Percentiles rank a stretch among this genome's conserved stretches.
phyloP scores from a whole-genome alignment of 2,113 vertebrate genomes.

The Drymodes brunneopygia region DNA sequence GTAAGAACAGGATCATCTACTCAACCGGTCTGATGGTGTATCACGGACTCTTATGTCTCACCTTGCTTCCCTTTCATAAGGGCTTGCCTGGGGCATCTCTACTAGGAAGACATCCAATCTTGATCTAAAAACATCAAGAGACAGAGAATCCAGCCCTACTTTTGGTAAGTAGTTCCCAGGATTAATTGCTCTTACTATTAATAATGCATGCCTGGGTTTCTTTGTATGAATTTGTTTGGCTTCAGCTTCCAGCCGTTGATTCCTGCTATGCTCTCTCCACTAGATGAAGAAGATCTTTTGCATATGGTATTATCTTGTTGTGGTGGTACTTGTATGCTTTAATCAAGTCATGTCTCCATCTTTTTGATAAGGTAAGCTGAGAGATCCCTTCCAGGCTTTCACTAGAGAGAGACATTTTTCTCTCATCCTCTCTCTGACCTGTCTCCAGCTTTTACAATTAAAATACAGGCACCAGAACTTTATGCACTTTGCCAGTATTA shows the following conservation, averaged over 20 bases:
- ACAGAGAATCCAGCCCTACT: conserved; percentile 21
- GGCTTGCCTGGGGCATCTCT: conserved; percentile 43
- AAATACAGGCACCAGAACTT: neutral
- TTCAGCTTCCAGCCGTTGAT: conserved; percentile 34
- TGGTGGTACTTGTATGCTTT: conserved; percentile 19
- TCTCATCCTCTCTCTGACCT: conserved; percentile 43
- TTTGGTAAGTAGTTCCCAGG: conserved; percentile 58
- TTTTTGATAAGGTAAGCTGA: conserved; percentile 40
- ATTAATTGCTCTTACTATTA: conserved; percentile 57
- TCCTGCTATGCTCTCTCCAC: conserved; percentile 18
- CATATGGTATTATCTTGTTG: conserved; percentile 26
- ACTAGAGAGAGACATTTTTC: conserved; percentile 23
- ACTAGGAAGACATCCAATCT: conserved; percentile 56
- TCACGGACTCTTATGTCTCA: conserved; percentile 10
- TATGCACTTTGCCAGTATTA: neutral
- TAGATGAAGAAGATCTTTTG: conserved; percentile 52
- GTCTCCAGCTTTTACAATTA: conserved; percentile 24
- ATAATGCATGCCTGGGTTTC: conserved; percentile 57
- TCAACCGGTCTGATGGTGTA: neutral
- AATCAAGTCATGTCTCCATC: conserved; percentile 31
- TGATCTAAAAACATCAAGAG: conserved; percentile 59
- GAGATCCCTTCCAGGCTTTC: conserved; percentile 43
- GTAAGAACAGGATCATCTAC: conserved; percentile 19
- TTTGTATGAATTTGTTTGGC: conserved; percentile 40
- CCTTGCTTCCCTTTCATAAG: conserved; percentile 24